Conservation (phyloP, 2,113 vertebrate genomes). For the Engystomops pustulosus region DNA sequence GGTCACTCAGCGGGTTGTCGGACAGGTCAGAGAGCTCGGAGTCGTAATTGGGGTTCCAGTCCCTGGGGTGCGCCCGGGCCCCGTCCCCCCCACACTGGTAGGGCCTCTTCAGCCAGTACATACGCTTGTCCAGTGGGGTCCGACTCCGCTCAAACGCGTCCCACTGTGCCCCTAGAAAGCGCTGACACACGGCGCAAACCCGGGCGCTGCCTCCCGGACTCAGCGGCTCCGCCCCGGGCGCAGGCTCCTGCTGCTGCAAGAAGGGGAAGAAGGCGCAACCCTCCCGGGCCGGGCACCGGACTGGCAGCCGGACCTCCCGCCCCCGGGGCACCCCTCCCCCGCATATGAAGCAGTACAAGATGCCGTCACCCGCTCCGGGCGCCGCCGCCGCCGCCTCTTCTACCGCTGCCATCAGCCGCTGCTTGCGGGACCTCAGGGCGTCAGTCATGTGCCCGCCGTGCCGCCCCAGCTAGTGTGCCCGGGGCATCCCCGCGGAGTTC, state of each 20-base stretch:
- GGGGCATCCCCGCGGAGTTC: constrained; percentile 31
- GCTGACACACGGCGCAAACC: constrained; percentile 93
- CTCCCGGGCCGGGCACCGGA: constrained; percentile 76
- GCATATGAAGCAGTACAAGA: constrained; percentile 89
- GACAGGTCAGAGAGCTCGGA: constrained; percentile 87
- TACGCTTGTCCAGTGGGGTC: constrained; percentile 92
- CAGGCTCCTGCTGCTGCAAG: constrained; percentile 91
- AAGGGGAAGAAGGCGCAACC: constrained; percentile 88
- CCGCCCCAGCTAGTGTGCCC: constrained; percentile 38
- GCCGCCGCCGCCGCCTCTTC: constrained; percentile 74
- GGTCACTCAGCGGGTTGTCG: constrained; percentile 70
- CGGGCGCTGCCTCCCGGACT: constrained; percentile 82
- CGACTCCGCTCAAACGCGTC: constrained; percentile 91
- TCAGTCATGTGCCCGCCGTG: constrained; percentile 58
- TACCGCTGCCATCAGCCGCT: constrained; percentile 87
- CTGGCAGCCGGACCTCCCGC: constrained; percentile 83
- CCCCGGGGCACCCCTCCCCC: constrained; percentile 87
- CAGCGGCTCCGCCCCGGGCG: constrained; percentile 87
- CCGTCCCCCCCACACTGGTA: constrained; percentile 80
- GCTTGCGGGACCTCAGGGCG: constrained; percentile 82
- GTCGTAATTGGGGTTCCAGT: constrained; percentile 67
- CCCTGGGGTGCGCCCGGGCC: constrained; percentile 15
- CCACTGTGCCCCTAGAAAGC: constrained; percentile 94
- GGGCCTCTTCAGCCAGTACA: constrained; percentile 95
- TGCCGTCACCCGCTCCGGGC: constrained; percentile 66